Percentiles rank a stretch among this genome's conserved stretches.
Conservation (phyloP, 2,888 invertebrate genomes). For the Quadroppia sp. region DNA sequence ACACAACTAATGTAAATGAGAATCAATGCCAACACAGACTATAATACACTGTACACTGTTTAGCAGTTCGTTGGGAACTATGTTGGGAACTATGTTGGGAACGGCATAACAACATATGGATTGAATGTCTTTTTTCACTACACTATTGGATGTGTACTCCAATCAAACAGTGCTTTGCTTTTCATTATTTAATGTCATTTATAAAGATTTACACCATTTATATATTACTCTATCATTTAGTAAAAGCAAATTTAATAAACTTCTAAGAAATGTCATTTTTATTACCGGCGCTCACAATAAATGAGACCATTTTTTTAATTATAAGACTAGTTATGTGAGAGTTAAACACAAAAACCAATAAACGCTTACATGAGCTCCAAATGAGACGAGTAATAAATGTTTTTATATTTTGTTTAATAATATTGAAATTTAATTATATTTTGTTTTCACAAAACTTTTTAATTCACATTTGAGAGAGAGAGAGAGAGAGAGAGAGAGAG, state of each 20-base stretch:
- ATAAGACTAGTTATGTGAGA: not conserved
- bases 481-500: constrained; percentile 28
- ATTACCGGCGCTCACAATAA: not conserved
- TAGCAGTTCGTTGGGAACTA: no score
- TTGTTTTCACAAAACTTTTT: no score
- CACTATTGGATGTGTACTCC: not conserved
- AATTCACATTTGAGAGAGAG: no score
- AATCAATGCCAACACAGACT: constrained; percentile 14
- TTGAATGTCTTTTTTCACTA: constrained; percentile 17
- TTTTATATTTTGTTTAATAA: no score
- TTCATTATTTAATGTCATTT: constrained; percentile 1
- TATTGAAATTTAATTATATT: no score
- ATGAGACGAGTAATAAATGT: not conserved
- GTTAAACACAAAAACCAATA: not conserved
- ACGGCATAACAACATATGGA: constrained; percentile 12
- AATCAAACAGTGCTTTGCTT: not conserved
- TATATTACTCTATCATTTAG: constrained; percentile 22
- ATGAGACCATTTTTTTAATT: not conserved
- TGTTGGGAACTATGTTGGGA: no score
- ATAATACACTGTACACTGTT: not conserved
- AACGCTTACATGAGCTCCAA: not conserved
- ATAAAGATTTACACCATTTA: constrained; percentile 19
- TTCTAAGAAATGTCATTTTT: constrained; percentile 12
- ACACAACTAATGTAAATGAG: constrained; percentile 29
- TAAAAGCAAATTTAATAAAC: constrained; percentile 2